These are phyloP conservation scores for Amphipyra berbera DNA, from an alignment of 2,888 invertebrate species.

Conservation along the genomic window DNA sequence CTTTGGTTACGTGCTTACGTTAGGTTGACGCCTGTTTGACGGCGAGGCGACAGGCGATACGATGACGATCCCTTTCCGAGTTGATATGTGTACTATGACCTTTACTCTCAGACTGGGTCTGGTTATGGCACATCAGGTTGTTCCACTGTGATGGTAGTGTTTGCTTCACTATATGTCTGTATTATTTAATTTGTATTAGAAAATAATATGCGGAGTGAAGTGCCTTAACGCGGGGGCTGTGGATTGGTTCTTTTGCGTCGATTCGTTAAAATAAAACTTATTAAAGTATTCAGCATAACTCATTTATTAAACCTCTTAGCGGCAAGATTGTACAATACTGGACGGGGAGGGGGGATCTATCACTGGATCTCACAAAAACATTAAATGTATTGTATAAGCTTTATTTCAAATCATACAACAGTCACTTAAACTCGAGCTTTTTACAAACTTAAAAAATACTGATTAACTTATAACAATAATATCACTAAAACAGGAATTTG, in stretches of 20 bases:
- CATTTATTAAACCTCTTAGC: not conserved
- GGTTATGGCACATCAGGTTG: conserved; percentile 32
- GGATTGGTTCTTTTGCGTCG: conserved; percentile 54
- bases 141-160: conserved; percentile 8
- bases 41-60: no score
- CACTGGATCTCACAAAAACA: conserved; percentile 11
- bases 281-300: conserved; percentile 19
- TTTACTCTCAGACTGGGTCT: no score
- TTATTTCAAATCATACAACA: conserved; percentile 49
- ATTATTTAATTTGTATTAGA: conserved; percentile 31
- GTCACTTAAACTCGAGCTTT: conserved; percentile 17
- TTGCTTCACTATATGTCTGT: conserved; percentile 22
- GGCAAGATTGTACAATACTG: no score
- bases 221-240: conserved; percentile 65
- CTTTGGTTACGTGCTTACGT: no score
- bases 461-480: conserved; percentile 34
- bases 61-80: no score
- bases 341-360: conserved; percentile 2
- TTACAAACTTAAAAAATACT: conserved; percentile 37
- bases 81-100: no score
- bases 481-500: conserved; percentile 51
- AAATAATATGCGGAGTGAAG: conserved; percentile 61
- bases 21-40: no score
- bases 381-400: conserved; percentile 29
- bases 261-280: conserved; percentile 51